Evolutionary conservation across 1,140 invertebrate species (phyloP), one percentile per base, ranked within the genome.

Genomic region (Apis florea): DNA sequence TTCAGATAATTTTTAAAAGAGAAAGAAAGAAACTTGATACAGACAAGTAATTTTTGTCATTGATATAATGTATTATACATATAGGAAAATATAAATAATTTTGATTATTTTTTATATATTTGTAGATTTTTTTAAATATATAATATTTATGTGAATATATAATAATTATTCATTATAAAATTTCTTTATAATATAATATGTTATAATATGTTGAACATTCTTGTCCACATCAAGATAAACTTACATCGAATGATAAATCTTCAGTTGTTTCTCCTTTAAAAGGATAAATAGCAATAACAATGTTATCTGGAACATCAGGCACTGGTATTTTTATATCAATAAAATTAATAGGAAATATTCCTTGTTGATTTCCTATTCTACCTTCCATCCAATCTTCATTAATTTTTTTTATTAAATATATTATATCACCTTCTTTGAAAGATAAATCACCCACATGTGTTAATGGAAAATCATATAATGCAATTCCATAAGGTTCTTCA

Each of bases 361-460:
- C 97, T 90, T 96, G 95, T 53, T 94, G 93, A 88, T 95, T 94
- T 47, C 93, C 94, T 81, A 95, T 89, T 85, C 94, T 95, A 5
- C 97, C 97, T 79, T 95, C 95, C 79, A 97, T 90, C 97, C 97
- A 98, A 82, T 97, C 96, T n/a, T 95, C 94, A 88, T 97, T 97
- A 12, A 97, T 92, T 83, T 95, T 93, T 83, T 95, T 94, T 69
- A 96, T 89, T 79, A 98, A 93, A 79, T 95, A 93, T 61, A 98
- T 95, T 82, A 95, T 94, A 86, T 98, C 96, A 83, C 94, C 95
- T 91, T 97, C 96, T 90, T 96, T 95, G 87, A 97, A 96, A 78
- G 94, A 93, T 53, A 97, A 94, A 95, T 97, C 97, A 76, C 95
- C 96, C 26, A 94, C 91, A 88, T 97, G 96, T 31, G 94, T 95